Evolutionary conservation across 2,888 invertebrate species (phyloP), one percentile per base, ranked within the genome.

Genomic region (Thalpophila matura): DNA sequence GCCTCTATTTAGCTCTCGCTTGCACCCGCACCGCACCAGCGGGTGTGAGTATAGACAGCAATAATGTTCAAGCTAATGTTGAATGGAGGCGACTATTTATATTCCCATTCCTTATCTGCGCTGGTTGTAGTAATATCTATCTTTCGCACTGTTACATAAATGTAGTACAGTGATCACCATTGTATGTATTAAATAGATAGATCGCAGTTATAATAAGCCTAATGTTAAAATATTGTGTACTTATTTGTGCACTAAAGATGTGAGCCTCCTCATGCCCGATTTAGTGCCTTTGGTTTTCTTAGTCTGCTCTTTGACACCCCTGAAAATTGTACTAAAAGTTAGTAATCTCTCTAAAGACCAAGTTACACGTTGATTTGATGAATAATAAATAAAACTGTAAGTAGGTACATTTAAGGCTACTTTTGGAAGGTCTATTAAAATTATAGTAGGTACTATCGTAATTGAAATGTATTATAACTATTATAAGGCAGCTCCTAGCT

Each of bases 221-320:
- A 76, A 68, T 57, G 59, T 65, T 73, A 77, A 69, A 72, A 76
- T 77, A 79, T 77, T 77, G 68, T 78, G 79, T 80, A 82, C 69
- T 88, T 92, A 94, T 90, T 94, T 94, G 88, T 92, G 88, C 86
- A 93, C 93, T 79, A 94, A 83, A 53, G 94, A 91, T 66, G 94
- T 88, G 76, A 95, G 91, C 85, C 93, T 88, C 83, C 86, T 87
- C 72, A 93, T 90, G 42, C 89, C 93, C 22, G 93, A 83, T 83
- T 94, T 95, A 49, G 88, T 83, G 79, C 91, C 93, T 89, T 95
- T 95, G 84, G 92, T 92, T 86, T 93, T 94, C 86, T 94, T 94
- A 46, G 91, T 90, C 82, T 94, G 95, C 79, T 94, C 95, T 76
- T 94, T 94, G 51, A 94, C 94, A 49, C 95, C 95, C 79, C 95